Percentiles rank a stretch among this genome's conserved stretches.
Evolutionary conservation across 2,113 vertebrate species (phyloP).

Genomic region (Sinosuthora webbiana): DNA sequence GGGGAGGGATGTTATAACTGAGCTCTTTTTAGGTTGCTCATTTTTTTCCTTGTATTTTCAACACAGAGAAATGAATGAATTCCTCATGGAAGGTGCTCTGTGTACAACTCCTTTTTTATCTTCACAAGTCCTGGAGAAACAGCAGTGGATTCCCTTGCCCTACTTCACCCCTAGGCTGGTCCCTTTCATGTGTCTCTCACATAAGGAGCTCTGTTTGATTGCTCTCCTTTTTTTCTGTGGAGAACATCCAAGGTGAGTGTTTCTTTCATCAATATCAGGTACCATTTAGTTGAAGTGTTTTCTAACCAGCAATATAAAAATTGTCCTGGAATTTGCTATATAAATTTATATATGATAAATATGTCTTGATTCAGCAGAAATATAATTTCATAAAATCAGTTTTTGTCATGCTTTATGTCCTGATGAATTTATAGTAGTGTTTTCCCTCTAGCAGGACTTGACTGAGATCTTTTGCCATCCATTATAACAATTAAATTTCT

Average conservation of each 20-base stretch:
- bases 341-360: background rate
- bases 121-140: background rate
- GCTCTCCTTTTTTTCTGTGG: background rate
- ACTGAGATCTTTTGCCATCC: background rate
- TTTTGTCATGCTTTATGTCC: background rate
- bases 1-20: background rate
- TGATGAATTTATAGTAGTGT: background rate
- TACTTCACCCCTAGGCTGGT: background rate
- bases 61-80: background rate
- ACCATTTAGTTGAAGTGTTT: background rate
- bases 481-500: background rate
- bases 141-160: background rate
- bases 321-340: background rate
- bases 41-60: background rate
- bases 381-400: background rate
- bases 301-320: background rate
- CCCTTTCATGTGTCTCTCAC: rapidly evolving
- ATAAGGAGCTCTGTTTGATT: background rate
- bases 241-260: background rate
- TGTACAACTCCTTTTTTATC: background rate
- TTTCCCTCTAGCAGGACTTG: background rate
- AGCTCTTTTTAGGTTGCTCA: background rate
- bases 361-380: background rate
- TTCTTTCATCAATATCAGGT: background rate
- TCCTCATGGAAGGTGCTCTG: background rate